Conservation (phyloP, 2,113 vertebrate species). For the Heterochromis multidens region DNA sequence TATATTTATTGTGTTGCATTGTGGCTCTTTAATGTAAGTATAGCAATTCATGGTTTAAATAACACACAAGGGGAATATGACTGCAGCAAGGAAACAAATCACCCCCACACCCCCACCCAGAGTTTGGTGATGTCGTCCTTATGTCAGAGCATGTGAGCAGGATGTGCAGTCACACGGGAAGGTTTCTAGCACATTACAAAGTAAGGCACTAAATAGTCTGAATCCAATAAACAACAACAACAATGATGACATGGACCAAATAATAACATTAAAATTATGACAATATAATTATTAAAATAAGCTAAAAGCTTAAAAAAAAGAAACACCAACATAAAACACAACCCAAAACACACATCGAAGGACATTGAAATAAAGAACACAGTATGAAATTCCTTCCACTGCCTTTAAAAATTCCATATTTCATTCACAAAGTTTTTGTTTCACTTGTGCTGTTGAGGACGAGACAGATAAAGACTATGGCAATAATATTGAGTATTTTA, state of each 20-base stretch:
- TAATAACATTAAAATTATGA: slow-evolving; percentile 73
- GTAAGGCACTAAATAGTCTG: slow-evolving; percentile 70
- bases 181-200: slow-evolving; percentile 68
- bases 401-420: slow-evolving; percentile 60
- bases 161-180: slow-evolving; percentile 77
- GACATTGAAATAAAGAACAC: slow-evolving; percentile 65
- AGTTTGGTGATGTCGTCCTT: slow-evolving; percentile 51
- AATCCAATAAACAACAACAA: slow-evolving; percentile 71
- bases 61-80: slow-evolving; percentile 37
- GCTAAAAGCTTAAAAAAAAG: slow-evolving; percentile 64
- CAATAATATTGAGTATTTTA: slow-evolving; percentile 15
- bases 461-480: slow-evolving; percentile 30
- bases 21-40: slow-evolving; percentile 30
- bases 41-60: slow-evolving; percentile 36
- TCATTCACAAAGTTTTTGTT: slow-evolving; percentile 67
- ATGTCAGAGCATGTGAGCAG: slow-evolving; percentile 63
- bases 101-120: not conserved
- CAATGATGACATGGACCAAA: slow-evolving; percentile 65
- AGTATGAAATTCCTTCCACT: slow-evolving; percentile 70
- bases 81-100: slow-evolving; percentile 59
- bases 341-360: slow-evolving; percentile 69
- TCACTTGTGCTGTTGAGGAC: slow-evolving; percentile 27
- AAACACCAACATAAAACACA: slow-evolving; percentile 58
- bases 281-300: slow-evolving; percentile 76
- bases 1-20: not conserved